These are phyloP conservation scores for Elymnias hypermnestra DNA, from an alignment of 1,140 invertebrate genomes.

Conservation along the genomic window DNA sequence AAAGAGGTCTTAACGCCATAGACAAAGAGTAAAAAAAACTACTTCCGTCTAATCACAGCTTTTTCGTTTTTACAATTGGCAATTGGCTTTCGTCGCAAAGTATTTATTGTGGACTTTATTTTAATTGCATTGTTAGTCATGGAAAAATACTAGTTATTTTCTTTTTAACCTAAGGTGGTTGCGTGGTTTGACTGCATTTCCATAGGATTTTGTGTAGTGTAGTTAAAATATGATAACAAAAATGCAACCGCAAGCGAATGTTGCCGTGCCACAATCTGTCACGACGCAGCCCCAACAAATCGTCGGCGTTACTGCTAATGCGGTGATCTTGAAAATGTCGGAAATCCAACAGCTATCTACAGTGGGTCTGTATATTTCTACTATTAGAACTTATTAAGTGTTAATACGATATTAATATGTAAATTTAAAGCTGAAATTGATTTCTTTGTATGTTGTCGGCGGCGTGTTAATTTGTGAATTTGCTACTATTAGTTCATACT, in stretches of 20 bases:
- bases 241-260: constrained; percentile 76
- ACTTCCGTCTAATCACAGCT: constrained; percentile 14
- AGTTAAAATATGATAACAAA: constrained; percentile 66
- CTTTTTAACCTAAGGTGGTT: constrained; percentile 16
- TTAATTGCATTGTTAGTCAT: constrained; percentile 24
- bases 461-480: no score
- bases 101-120: constrained; percentile 4
- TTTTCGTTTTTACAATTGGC: constrained; percentile 16
- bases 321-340: constrained; percentile 85
- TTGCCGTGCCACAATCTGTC: constrained; percentile 73
- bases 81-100: constrained; percentile 12
- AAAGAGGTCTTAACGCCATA: constrained; percentile 9
- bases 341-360: constrained; percentile 83
- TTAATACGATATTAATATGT: no score
- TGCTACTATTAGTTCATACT: no score
- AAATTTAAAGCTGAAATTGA: no score
- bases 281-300: constrained; percentile 72
- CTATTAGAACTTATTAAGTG: no score
- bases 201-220: constrained; percentile 10
- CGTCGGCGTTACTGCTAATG: constrained; percentile 74
- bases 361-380: constrained; percentile 77
- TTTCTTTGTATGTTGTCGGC: no score
- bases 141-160: constrained; percentile 28
- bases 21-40: constrained; percentile 13
- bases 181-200: constrained; percentile 20